These are phyloP conservation scores for Coracopsis vasa DNA, from an alignment of 2,113 vertebrate species.

Conservation along the genomic window DNA sequence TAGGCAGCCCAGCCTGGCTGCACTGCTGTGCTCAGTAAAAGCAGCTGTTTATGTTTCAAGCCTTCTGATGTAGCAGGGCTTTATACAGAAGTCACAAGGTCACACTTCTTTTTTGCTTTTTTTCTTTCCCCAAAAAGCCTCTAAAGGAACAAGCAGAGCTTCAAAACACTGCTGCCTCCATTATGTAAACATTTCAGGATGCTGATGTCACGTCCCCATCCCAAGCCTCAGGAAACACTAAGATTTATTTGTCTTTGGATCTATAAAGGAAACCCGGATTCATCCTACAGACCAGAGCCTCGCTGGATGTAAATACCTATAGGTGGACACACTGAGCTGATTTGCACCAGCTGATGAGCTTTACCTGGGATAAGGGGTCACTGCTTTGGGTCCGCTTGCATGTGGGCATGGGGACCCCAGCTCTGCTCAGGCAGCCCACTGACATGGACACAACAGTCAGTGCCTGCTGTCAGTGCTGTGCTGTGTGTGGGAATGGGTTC, in stretches of 20 bases:
- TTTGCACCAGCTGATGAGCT: neutral
- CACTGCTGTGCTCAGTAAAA: neutral
- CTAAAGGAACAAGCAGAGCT: neutral
- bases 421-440: neutral
- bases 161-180: neutral
- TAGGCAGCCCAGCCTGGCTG: neutral
- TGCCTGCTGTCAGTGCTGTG: fast-evolving
- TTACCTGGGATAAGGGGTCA: neutral
- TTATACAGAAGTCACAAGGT: neutral
- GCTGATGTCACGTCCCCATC: neutral
- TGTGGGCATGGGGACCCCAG: neutral
- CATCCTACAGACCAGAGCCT: neutral
- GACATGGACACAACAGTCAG: fast-evolving
- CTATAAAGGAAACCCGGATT: neutral
- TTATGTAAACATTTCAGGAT: constrained; percentile 18
- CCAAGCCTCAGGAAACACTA: neutral
- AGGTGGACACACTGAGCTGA: neutral
- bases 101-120: neutral
- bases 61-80: neutral
- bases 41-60: constrained; percentile 1
- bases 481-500: neutral
- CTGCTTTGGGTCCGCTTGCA: neutral
- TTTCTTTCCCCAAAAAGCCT: neutral
- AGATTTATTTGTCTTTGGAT: neutral
- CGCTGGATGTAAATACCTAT: neutral